These are phyloP conservation scores for Pseudeuparius sepicola DNA, from an alignment of 2,888 invertebrate genomes.

Conservation along the genomic window DNA sequence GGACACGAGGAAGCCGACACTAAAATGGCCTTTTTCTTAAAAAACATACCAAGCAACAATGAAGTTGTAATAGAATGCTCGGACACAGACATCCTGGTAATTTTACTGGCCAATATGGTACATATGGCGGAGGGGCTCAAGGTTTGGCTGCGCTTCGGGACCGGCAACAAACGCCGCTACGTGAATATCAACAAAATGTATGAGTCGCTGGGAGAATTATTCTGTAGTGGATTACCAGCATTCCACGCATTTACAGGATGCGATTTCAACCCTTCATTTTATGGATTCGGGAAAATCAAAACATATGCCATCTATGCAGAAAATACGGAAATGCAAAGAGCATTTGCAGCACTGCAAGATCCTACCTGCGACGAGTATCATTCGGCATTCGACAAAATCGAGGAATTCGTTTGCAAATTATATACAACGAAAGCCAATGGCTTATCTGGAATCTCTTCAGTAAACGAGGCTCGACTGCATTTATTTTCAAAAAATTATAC, in stretches of 20 bases:
- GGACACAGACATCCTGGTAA: constrained; percentile 21
- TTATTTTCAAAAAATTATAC: constrained; percentile 9
- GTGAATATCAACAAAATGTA: constrained; percentile 23
- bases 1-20: constrained; percentile 17
- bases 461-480: constrained; percentile 2
- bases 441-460: constrained; percentile 4
- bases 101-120: constrained; percentile 20
- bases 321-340: not conserved
- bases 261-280: constrained; percentile 21
- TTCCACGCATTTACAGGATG: constrained; percentile 29
- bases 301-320: constrained; percentile 4
- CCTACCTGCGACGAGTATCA: constrained; percentile 7
- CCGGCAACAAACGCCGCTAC: constrained; percentile 22
- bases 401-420: constrained; percentile 9
- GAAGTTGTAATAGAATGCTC: constrained; percentile 20
- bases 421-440: constrained; percentile 8
- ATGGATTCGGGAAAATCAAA: constrained; percentile 19
- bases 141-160: constrained; percentile 20
- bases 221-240: constrained; percentile 23
- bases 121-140: constrained; percentile 5
- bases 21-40: constrained; percentile 12
- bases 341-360: not conserved
- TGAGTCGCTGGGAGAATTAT: constrained; percentile 20
- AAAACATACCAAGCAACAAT: constrained; percentile 6
- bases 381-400: constrained; percentile 7